Base-by-base conservation (phyloP, 2,797 vertebrate species). In the Aulostomus chinensis region DNA sequence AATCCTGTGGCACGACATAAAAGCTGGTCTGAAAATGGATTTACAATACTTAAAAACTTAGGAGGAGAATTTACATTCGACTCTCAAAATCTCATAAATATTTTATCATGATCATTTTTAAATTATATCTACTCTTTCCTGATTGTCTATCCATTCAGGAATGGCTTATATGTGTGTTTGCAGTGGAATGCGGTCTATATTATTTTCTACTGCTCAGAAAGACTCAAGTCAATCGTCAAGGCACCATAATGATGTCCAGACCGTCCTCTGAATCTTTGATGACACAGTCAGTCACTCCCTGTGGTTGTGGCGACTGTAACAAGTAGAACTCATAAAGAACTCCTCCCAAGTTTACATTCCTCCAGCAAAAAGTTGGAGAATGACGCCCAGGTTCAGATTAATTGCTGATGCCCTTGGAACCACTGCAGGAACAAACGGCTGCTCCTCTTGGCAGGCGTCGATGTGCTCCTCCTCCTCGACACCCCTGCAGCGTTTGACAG, bases 401-500 rank as follows among this genome's bases (percentile, higher is more conserved):
- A 25, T 25, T 25, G 2, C 9, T 25, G 9, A 25, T 25, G 24
- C 24, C 24, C 24, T 25, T 25, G 6, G 9, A 25, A 25, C 2
- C 9, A 7, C 4, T 25, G 6, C 6, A 25, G 24, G 24, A 25
- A 9, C 24, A 25, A 25, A 13, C 11, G 12, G 28, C 21, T 25
- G 32, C 33, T 37, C 26, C 12, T 64, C 69, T 73, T 69, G 70
- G 15, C 14, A 1, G 46, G 12, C 38, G 51, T 56, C 62, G 43
- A 72, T 60, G 66, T 5, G 48, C 66, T 80, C 75, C 81, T 86
- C 76, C 76, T 80, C 56, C 11, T 59, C 50, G 54, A 26, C 58
- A 59, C 58, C 57, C 68, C 67, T 58, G 45, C 57, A 64, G 68
- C 68, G 71, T 80, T 75, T 38, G 17, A 86, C 82, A 84, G 91